Percentiles rank a stretch among this genome's conserved stretches.
phyloP scores from a whole-genome alignment of 2,888 invertebrate species.

The Heteromyza rotundicornis region DNA sequence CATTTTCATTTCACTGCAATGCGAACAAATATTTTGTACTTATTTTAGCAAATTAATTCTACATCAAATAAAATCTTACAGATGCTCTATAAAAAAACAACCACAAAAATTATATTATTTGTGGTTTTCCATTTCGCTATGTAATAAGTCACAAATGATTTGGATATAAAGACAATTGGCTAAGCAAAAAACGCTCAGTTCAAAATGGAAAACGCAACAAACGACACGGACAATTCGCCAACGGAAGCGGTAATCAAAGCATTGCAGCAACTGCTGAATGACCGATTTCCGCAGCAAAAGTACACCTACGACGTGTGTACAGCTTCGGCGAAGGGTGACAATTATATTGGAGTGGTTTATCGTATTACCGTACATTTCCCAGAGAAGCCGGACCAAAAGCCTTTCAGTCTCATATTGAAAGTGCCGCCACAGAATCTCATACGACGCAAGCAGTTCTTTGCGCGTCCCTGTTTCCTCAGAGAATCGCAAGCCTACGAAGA shows the following conservation, averaged over 20 bases:
- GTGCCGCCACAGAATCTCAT: conserved; percentile 50
- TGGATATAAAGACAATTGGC: conserved; percentile 8
- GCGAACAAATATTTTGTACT: too few species aligned
- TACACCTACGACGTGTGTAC: conserved; percentile 34
- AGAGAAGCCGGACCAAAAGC: neutral
- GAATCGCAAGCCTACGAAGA: conserved; percentile 51
- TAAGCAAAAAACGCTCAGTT: conserved; percentile 6
- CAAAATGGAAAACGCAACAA: conserved; percentile 10
- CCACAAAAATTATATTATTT: neutral
- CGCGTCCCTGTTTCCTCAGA: conserved; percentile 49
- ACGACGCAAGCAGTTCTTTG: conserved; percentile 52
- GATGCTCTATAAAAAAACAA: too few species aligned
- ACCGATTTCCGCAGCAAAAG: conserved; percentile 29
- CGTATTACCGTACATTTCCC: conserved; percentile 34
- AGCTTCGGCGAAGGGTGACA: conserved; percentile 54
- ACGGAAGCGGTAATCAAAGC: conserved; percentile 38
- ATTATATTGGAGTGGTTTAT: conserved; percentile 55
- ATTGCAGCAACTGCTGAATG: conserved; percentile 40
- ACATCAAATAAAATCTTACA: too few species aligned
- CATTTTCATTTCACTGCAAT: too few species aligned
- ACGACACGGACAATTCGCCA: conserved; percentile 31
- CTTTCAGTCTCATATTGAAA: conserved; percentile 46
- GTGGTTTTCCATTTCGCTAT: neutral
- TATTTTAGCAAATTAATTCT: too few species aligned
- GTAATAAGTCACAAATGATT: neutral